Percentiles rank a stretch among this genome's conserved stretches.
Evolutionary conservation across 2,888 invertebrate species (phyloP).

Genomic region (Cataglyphis livida): DNA sequence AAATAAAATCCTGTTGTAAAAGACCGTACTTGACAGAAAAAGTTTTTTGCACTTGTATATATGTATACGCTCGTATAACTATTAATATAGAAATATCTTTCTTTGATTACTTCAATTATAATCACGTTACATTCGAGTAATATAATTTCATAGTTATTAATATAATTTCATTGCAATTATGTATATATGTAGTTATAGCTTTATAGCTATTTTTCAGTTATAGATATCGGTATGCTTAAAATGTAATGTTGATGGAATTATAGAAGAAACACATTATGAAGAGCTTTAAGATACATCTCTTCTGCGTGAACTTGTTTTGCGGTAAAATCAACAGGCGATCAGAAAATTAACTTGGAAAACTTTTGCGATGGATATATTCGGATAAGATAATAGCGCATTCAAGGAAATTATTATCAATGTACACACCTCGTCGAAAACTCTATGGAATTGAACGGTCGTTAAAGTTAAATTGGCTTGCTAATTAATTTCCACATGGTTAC

Average conservation of each 20-base stretch:
- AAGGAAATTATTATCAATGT: slow-evolving; percentile 79
- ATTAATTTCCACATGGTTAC: slow-evolving; percentile 81
- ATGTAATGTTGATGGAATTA: not conserved
- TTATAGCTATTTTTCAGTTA: not conserved
- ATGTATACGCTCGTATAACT: slow-evolving; percentile 4
- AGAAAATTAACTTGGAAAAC: slow-evolving; percentile 73
- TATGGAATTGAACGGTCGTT: slow-evolving; percentile 78
- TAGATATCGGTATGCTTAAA: not conserved
- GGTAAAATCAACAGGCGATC: slow-evolving; percentile 75
- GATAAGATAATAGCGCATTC: slow-evolving; percentile 65
- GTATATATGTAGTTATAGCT: not conserved
- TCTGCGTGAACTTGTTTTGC: slow-evolving; percentile 18
- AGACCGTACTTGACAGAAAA: slow-evolving; percentile 4
- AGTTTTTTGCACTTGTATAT: not conserved
- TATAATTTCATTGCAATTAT: not conserved
- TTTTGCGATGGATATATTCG: slow-evolving; percentile 69
- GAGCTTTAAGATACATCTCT: not conserved
- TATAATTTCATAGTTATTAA: not conserved
- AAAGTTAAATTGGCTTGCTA: slow-evolving; percentile 83
- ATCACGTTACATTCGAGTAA: not conserved
- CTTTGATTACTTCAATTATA: not conserved
- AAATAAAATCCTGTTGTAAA: slow-evolving; percentile 59
- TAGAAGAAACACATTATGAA: not conserved
- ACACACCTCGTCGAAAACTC: slow-evolving; percentile 71
- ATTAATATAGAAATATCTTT: slow-evolving; percentile 15